Evolutionary conservation across 2,113 vertebrate genomes (phyloP).

Genomic region (Herpailurus yagouaroundi): DNA sequence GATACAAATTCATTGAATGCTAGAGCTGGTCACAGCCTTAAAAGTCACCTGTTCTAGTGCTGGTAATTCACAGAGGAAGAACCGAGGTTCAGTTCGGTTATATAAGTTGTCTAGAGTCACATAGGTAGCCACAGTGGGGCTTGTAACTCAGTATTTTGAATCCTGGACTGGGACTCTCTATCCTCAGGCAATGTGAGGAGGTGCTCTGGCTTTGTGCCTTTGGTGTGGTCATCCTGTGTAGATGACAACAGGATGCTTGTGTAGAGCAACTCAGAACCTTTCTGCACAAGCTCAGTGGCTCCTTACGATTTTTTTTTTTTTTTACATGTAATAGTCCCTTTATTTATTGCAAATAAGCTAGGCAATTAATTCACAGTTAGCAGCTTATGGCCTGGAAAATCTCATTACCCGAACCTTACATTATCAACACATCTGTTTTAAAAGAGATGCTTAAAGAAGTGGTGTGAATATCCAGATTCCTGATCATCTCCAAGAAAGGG

Average conservation of each 20-base stretch:
- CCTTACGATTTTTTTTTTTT: background rate
- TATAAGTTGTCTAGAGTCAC: background rate
- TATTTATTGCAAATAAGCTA: slow-evolving; percentile 70
- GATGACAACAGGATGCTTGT: background rate
- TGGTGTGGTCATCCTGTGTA: background rate
- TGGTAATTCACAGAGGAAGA: slow-evolving; percentile 30
- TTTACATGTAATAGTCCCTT: slow-evolving; percentile 45
- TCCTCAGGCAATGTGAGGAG: background rate
- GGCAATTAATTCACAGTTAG: slow-evolving; percentile 76
- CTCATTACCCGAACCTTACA: slow-evolving; percentile 66
- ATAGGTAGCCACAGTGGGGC: background rate
- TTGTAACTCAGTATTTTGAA: background rate
- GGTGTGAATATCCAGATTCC: slow-evolving; percentile 2
- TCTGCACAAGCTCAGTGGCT: background rate
- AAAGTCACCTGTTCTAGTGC: background rate
- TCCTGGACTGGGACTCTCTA: background rate
- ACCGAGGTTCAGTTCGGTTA: background rate
- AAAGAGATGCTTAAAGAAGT: slow-evolving; percentile 54
- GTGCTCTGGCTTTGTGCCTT: background rate
- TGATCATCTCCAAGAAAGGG: background rate
- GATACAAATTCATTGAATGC: background rate
- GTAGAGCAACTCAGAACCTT: background rate
- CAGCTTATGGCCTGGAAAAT: slow-evolving; percentile 71
- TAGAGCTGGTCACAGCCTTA: background rate
- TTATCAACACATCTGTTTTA: slow-evolving; percentile 69